These are phyloP conservation scores for Scomber colias DNA, from an alignment of 2,113 vertebrate species.

Conservation along the genomic window DNA sequence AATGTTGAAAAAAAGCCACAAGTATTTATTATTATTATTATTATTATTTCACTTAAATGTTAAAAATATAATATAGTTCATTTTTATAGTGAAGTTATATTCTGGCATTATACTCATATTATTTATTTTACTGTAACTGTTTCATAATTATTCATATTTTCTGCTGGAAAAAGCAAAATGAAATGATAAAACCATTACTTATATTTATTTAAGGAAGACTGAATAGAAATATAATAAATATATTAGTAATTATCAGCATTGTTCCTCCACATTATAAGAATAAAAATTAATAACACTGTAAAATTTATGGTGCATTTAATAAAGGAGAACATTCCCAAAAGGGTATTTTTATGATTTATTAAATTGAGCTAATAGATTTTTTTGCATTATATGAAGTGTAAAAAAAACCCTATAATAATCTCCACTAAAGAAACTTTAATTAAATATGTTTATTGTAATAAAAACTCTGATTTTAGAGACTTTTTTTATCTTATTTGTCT, in stretches of 20 bases:
- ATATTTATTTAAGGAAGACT: not conserved
- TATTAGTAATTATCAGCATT: not conserved
- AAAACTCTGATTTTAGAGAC: not conserved
- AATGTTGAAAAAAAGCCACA: too few relatives aligned
- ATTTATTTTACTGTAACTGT: not conserved
- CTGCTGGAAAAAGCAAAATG: not conserved
- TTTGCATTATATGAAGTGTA: not conserved
- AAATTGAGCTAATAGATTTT: not conserved
- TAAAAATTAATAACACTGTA: not conserved
- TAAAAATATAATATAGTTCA: not conserved
- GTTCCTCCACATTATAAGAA: not conserved
- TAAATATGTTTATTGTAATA: not conserved
- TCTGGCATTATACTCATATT: not conserved
- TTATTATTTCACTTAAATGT: not conserved
- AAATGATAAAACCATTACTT: not conserved
- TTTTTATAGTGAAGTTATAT: not conserved
- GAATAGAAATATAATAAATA: conserved; percentile 2
- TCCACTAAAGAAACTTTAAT: conserved; percentile 3
- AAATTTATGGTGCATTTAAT: not conserved
- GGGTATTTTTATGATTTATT: conserved; percentile 6
- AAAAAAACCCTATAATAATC: not conserved
- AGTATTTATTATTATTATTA: not conserved
- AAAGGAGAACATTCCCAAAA: not conserved
- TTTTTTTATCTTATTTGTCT: not conserved
- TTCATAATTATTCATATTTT: not conserved